A percentile compares a stretch with the other conserved stretches of the same genome.
Evolutionary conservation across 2,797 vertebrate genomes (phyloP).

Genomic region (Garrulus glandarius): DNA sequence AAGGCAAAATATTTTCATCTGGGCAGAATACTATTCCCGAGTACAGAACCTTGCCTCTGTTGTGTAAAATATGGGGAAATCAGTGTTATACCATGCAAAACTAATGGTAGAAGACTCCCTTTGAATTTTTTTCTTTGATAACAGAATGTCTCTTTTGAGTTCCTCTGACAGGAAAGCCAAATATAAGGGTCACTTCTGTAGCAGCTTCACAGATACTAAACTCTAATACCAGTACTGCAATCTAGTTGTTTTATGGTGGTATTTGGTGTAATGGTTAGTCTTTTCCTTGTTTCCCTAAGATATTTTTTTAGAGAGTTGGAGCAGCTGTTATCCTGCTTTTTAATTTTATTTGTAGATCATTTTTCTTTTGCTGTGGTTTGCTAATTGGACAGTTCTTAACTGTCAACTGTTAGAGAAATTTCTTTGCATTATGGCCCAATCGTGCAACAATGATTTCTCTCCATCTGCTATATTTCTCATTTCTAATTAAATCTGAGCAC

Average conservation of each 20-base stretch:
- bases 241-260: not conserved
- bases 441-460: constrained; percentile 19
- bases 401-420: constrained; percentile 25
- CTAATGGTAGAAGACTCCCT: not conserved
- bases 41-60: constrained; percentile 16
- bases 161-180: constrained; percentile 42
- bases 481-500: constrained; percentile 41
- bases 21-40: not conserved
- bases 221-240: not conserved
- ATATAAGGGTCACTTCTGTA: constrained; percentile 37
- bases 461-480: constrained; percentile 32
- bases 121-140: constrained; percentile 49
- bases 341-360: not conserved
- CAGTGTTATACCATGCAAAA: constrained; percentile 27
- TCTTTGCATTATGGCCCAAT: constrained; percentile 21
- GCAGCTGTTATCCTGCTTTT: constrained; percentile 3
- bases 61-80: constrained; percentile 42
- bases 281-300: not conserved
- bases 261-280: not conserved
- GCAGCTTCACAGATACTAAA: constrained; percentile 1
- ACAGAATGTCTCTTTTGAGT: constrained; percentile 39
- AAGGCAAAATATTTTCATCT: constrained; percentile 38
- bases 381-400: constrained; percentile 14
- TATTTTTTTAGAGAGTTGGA: not conserved
- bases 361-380: constrained; percentile 34